Evolutionary conservation across 2,113 vertebrate species (phyloP).

Genomic region (Anoura caudifer): DNA sequence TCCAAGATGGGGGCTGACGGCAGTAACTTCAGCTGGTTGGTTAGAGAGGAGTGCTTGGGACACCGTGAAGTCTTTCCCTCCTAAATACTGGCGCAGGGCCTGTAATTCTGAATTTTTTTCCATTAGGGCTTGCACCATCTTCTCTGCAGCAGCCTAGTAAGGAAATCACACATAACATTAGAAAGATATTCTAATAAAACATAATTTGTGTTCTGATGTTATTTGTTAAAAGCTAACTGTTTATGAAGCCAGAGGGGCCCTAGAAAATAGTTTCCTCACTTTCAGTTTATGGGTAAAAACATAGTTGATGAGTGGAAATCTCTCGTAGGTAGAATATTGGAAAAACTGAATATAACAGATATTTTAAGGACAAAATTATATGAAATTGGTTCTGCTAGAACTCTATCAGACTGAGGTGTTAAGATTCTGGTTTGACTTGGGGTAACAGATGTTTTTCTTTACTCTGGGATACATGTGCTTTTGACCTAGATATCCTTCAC

Average conservation of each 20-base stretch:
- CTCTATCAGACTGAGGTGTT: neutral
- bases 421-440: neutral
- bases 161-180: neutral
- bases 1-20: slow-evolving; percentile 75
- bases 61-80: slow-evolving; percentile 79
- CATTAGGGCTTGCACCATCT: slow-evolving; percentile 82
- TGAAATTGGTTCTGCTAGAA: neutral
- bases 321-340: neutral
- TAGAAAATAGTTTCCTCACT: neutral
- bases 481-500: neutral
- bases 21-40: neutral
- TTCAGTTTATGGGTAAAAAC: neutral
- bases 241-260: neutral
- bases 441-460: neutral
- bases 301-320: neutral
- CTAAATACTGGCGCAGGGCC: slow-evolving; percentile 84
- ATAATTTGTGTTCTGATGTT: neutral
- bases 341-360: neutral
- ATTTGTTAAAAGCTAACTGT: neutral
- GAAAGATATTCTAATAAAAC: neutral
- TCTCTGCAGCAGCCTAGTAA: slow-evolving; percentile 83
- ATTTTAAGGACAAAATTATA: neutral
- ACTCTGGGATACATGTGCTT: neutral
- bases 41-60: slow-evolving; percentile 24
- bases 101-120: slow-evolving; percentile 87